phyloP scores from a whole-genome alignment of 2,113 vertebrate genomes.

The Hoplias malabaricus region DNA sequence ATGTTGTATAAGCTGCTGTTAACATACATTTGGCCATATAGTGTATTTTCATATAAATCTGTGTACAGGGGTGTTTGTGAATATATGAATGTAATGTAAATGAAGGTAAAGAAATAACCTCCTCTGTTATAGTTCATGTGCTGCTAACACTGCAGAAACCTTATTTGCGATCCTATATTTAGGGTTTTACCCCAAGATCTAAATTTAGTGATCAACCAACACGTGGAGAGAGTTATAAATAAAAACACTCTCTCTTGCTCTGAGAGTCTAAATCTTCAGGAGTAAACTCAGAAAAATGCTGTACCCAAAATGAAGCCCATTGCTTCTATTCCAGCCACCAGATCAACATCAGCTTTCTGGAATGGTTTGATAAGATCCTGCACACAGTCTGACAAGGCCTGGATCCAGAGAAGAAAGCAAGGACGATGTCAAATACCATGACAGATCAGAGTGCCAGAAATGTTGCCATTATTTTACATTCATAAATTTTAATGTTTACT shows the following conservation, averaged over 20 bases:
- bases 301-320: constrained; percentile 91
- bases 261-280: background rate
- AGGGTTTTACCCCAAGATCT: constrained; percentile 37
- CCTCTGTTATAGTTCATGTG: background rate
- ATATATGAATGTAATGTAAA: too few species aligned
- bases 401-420: constrained; percentile 2
- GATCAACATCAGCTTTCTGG: constrained; percentile 73
- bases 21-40: too few species aligned
- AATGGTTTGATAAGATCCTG: constrained; percentile 81
- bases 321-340: constrained; percentile 85
- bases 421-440: background rate
- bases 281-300: background rate
- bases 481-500: too few species aligned
- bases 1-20: too few species aligned
- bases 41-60: too few species aligned
- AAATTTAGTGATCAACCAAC: constrained; percentile 47
- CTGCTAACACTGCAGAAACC: background rate
- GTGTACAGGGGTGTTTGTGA: too few species aligned
- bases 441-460: background rate
- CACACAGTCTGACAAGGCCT: constrained; percentile 83
- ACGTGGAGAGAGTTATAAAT: constrained; percentile 47
- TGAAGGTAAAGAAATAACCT: too few species aligned
- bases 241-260: constrained; percentile 34
- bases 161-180: constrained; percentile 54
- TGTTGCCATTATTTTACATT: too few species aligned